Evolutionary conservation across 2,797 vertebrate genomes (phyloP), one percentile per base, ranked within the genome.

Genomic region (Eulemur rubriventer): DNA sequence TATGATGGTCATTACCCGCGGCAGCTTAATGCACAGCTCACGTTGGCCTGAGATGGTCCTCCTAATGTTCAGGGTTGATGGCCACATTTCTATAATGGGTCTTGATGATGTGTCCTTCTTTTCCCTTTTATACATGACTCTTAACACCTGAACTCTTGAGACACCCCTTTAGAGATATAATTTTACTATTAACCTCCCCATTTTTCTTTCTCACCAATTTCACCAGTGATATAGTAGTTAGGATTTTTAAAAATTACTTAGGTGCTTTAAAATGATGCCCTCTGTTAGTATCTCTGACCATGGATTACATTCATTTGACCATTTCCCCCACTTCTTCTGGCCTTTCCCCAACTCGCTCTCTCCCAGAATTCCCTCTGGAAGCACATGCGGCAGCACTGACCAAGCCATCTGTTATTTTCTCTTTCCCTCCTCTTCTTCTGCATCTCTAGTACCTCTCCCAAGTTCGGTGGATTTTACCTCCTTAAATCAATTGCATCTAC

Each of bases 321-420:
- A 22, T 52, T 46, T 55, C 78, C 3, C 70, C 24, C 8, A 2
- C 48, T 43, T 46, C 30, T 48, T 43, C 61, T 59, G 35, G 69
- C 2, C 30, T 20, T 69, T 79, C 24, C 11, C n/a, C 57, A 63
- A 41, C 14, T 43, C 48, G 6, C 38, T 16, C 7, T 24, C 65
- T 10, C 22, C 22, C 30, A 33, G 13, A 61, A 78, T 43, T 41
- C 1, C 35, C 12, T 33, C 48, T 1, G 11, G 35, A 30, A 55
- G 38, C 30, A 30, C n/a, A 3, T 22, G 35, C 0, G 8, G 6
- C 10, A 17, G 13, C 46, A 35, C 0, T 33, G 17, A 11, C 30
- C 10, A 46, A 55, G 17, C 14, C 61, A 50, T 59, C 18, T 17
- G 22, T 65, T 14, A 26, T 57, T 69, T 75, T 61, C 6, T 24